Percentiles rank a stretch among this genome's conserved stretches.
Evolutionary conservation across 2,888 invertebrate species (phyloP).

Genomic region (Byasa hedistus): DNA sequence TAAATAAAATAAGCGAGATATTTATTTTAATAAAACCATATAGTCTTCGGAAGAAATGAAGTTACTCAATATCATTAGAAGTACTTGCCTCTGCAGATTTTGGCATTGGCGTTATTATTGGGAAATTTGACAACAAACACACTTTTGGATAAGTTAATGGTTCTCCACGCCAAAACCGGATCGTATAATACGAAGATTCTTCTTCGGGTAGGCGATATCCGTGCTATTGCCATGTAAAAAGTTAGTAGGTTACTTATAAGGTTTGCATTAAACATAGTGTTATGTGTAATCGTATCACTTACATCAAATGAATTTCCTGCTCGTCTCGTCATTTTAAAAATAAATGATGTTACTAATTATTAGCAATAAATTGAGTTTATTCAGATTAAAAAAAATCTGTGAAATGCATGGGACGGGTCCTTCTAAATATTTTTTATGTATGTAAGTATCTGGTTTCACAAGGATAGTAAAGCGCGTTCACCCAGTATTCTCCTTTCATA

Average conservation of each 20-base stretch:
- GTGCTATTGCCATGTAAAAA: slow-evolving; percentile 48
- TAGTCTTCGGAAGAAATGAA: background rate
- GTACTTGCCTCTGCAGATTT: slow-evolving; percentile 47
- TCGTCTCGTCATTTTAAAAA: no score
- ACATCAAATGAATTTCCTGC: no score
- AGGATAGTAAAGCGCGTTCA: no score
- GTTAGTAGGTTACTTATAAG: background rate
- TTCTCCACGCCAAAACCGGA: slow-evolving; percentile 71
- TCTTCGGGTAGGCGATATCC: slow-evolving; percentile 68
- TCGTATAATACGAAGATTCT: slow-evolving; percentile 53
- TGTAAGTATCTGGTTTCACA: no score
- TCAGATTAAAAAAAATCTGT: no score
- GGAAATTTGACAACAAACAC: slow-evolving; percentile 58
- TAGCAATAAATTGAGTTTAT: no score
- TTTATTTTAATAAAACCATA: background rate
- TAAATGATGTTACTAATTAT: no score
- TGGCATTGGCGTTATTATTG: slow-evolving; percentile 59
- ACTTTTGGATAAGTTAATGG: slow-evolving; percentile 65
- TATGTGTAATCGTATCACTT: no score
- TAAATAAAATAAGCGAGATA: background rate
- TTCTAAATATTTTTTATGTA: no score
- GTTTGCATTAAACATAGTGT: background rate
- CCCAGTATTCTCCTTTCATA: no score
- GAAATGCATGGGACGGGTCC: no score
- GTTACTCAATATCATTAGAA: background rate